Evolutionary conservation across 1,140 invertebrate genomes (phyloP), one percentile per base, ranked within the genome.

Genomic region (Acromyrmex charruanus): DNA sequence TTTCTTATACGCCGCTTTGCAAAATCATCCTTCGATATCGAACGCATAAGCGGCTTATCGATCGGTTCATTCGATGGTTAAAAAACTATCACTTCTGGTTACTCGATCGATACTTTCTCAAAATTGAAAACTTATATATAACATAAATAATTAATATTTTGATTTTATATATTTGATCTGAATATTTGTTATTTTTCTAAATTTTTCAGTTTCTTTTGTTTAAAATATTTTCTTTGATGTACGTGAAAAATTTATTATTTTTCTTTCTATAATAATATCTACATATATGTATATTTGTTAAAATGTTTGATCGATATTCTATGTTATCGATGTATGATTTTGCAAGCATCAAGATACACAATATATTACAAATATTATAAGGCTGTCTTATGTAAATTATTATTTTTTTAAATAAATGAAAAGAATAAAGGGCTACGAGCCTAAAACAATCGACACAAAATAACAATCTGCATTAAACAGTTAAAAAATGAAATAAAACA

Each of bases 21-120:
- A 66, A 49, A 68, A 77, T 85, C 82, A 79, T 85, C 18, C 59
- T 82, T 51, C 21, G 69, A 69, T 44, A 80, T 66, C 74, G 61
- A 58, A 59, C 63, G n/a, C 65, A 68, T 74, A 84, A 53, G 77
- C 58, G 7, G 71, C 74, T 87, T 61, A 66, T 79, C 82, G 59
- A 77, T 63, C 44, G 14, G n/a, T 55, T 71, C 68, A 28, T 39
- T 39, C 16, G 75, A 31, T 28, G 18, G 18, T 72, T 66, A 51
- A 74, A 89, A 69, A 74, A 82, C 7, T 9, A 2, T 51, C 25
- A 9, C n/a, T 49, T 12, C 31, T 69, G 39, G 9, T 49, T 7
- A 5, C 25, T 31, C 49, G 25, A 4, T 53, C 49, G 31, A 28
- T 25, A 28, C 28, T 61, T 61, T 25, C 14, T 25, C 14, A 4